phyloP scores from a whole-genome alignment of 2,113 vertebrate species.

The Myrmecophaga tridactyla region DNA sequence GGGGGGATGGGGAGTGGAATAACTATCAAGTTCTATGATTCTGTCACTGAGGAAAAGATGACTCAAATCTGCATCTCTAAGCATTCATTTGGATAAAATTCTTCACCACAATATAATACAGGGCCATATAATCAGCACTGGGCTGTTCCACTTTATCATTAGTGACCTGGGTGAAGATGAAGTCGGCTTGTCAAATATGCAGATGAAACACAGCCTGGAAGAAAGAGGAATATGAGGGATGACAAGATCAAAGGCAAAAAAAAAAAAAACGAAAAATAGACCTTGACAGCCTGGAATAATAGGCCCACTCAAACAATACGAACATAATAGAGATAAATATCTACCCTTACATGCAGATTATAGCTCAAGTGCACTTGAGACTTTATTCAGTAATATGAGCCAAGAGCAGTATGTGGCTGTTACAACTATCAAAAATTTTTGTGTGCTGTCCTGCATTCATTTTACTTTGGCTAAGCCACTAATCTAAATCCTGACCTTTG shows the following conservation, averaged over 20 bases:
- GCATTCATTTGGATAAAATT: too few relatives aligned
- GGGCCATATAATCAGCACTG: background rate
- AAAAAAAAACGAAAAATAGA: background rate
- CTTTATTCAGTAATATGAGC: background rate
- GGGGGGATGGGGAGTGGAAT: too few relatives aligned
- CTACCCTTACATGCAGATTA: background rate
- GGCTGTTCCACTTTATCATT: background rate
- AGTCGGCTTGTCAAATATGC: background rate
- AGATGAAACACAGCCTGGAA: background rate
- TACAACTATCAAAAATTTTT: too few relatives aligned
- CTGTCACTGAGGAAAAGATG: too few relatives aligned
- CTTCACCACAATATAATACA: background rate
- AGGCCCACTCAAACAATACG: background rate
- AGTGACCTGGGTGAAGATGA: background rate
- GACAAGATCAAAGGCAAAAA: slow-evolving; percentile 13
- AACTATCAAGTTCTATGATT: too few relatives aligned
- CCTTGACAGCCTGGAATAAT: background rate
- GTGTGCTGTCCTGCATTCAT: too few relatives aligned
- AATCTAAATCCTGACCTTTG: too few relatives aligned
- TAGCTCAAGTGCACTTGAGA: background rate
- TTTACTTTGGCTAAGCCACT: too few relatives aligned
- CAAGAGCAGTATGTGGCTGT: background rate
- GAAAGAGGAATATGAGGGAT: background rate
- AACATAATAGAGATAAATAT: background rate
- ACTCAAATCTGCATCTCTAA: too few relatives aligned